Base-by-base conservation (phyloP, 2,888 invertebrate genomes). In the Andrena fulva region DNA sequence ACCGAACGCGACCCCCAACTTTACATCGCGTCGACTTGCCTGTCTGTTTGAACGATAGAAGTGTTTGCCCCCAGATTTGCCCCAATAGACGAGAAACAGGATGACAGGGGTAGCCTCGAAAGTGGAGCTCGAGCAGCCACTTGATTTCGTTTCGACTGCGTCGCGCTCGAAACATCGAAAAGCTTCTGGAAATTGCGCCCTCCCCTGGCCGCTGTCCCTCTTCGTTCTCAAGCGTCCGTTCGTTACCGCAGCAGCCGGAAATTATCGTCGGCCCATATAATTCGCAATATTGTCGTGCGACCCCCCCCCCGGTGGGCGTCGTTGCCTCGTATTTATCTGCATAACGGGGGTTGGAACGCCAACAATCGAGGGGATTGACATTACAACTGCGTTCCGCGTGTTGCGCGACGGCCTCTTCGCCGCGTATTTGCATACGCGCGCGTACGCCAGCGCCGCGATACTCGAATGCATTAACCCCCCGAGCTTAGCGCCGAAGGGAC, bases 401-500 rank as follows among this genome's bases (percentile, higher is more conserved):
- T 56, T 64, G 54, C 33, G 60, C 66, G 62, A 66, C 77, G 71
- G 73, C 79, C 86, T 67, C 86, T 82, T 87, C 64, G 59, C 70
- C 62, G 31, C 29, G 71, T 76, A 86, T 86, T 87, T 87, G 86
- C 86, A 86, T 87, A 79, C 74, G 56, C 59, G 84, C 74, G 56
- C 74, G 80, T 74, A 80, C 67, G 70, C 59, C 76, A 69, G 48
- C 81, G 52, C 72, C 59, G 54, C 75, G 77, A 75, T 79, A 87
- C 87, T 80, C 82, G 82, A 86, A 84, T 87, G 76, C 84, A 87
- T 86, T 86, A 87, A 84, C 84, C 77, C 77, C 42, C 33, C 59
- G 77, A 56, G 80, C 56, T 81, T 79, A 68, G 72, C 81, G 56
- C 48, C 75, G 63, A 86, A 67, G 75, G 77, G 80, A 66, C 75